A percentile compares a stretch with the other conserved stretches of the same genome.
Evolutionary conservation across 2,888 invertebrate species (phyloP).

Genomic region (Cephus spinipes): DNA sequence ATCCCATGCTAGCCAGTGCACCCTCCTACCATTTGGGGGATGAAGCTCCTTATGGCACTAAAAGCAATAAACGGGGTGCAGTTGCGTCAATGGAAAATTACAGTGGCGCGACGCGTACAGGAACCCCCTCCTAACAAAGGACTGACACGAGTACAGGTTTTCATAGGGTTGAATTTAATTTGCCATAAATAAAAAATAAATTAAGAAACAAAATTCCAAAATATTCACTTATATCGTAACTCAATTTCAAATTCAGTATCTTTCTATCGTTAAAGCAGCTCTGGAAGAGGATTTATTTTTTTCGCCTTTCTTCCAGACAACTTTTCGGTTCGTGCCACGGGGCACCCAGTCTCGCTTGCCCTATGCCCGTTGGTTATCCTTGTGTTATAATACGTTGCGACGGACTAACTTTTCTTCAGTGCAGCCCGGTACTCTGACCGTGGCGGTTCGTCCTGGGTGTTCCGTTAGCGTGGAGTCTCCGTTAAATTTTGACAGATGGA

Average conservation of each 20-base stretch:
- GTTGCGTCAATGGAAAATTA: not conserved
- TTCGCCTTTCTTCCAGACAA: not conserved
- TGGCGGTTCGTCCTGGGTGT: conserved; percentile 37
- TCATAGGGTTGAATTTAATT: not conserved
- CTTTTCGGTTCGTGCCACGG: not conserved
- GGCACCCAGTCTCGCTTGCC: not conserved
- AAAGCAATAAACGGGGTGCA: not conserved
- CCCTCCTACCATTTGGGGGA: not conserved
- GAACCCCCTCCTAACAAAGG: not conserved
- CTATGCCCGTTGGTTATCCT: not conserved
- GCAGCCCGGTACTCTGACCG: conserved; percentile 50
- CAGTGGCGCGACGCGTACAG: not conserved
- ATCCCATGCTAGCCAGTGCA: not conserved
- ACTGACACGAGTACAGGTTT: not conserved
- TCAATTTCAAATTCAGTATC: not conserved
- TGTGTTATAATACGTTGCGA: not conserved
- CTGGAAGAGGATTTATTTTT: not conserved
- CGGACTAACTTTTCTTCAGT: conserved; percentile 42
- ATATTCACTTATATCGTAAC: not conserved
- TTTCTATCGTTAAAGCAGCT: not conserved
- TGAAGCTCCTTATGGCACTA: not conserved
- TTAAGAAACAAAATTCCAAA: not conserved
- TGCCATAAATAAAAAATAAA: not conserved
- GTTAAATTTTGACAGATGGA: not conserved
- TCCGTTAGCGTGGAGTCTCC: conserved; percentile 5